A percentile compares a stretch with the other conserved stretches of the same genome.
Evolutionary conservation across 2,888 invertebrate species (phyloP).

Genomic region (Acrocera orbiculus): DNA sequence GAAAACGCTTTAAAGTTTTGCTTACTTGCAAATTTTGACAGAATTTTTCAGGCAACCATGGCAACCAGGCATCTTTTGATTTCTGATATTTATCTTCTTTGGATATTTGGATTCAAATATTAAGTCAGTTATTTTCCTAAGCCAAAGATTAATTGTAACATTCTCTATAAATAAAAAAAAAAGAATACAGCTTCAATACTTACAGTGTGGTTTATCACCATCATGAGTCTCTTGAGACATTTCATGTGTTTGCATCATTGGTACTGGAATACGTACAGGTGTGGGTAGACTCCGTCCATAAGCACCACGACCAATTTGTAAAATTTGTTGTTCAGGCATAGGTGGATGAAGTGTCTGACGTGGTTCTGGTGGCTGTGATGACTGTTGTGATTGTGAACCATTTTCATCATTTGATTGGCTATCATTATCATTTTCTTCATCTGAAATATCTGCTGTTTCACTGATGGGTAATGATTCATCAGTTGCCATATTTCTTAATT

Average conservation of each 20-base stretch:
- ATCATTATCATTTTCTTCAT: conserved; percentile 21
- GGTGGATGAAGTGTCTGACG: conserved; percentile 27
- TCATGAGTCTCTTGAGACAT: conserved; percentile 35
- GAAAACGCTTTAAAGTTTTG: no score
- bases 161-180: not conserved
- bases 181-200: conserved; percentile 28
- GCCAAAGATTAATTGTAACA: no score
- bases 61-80: no score
- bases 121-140: no score
- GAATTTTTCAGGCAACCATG: no score
- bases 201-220: conserved; percentile 56
- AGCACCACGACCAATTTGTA: conserved; percentile 29
- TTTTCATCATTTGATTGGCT: conserved; percentile 14
- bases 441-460: conserved; percentile 17
- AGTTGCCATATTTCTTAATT: conserved; percentile 24
- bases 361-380: conserved; percentile 21
- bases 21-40: no score
- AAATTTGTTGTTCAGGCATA: conserved; percentile 25
- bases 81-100: no score
- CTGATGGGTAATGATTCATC: conserved; percentile 22
- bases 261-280: conserved; percentile 35
- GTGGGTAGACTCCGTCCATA: conserved; percentile 28
- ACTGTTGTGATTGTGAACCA: conserved; percentile 10
- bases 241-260: conserved; percentile 40
- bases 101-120: no score